phyloP scores from a whole-genome alignment of 2,797 vertebrate species.

The Octomys mimax region DNA sequence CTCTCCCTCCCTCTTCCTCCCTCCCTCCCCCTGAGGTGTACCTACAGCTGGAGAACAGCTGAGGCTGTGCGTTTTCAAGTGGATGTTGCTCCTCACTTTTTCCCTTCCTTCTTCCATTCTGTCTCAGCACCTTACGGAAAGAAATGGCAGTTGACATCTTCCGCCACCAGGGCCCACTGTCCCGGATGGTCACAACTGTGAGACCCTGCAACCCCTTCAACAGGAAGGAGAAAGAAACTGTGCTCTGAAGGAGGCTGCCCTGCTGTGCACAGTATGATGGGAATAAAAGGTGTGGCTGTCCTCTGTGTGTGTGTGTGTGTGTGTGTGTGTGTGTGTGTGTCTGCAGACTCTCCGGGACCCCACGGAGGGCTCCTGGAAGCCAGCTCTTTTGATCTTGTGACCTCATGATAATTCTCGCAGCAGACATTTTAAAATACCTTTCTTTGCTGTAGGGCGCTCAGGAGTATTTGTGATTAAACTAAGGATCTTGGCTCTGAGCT shows the following conservation, averaged over 20 bases:
- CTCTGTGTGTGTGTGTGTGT: not conserved
- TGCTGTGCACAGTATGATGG: accelerated
- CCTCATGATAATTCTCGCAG: not conserved
- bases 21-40: not conserved
- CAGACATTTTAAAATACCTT: not conserved
- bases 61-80: not conserved
- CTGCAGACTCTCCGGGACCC: no score
- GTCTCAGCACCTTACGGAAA: constrained; percentile 80
- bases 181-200: constrained; percentile 86
- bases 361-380: not conserved
- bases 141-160: constrained; percentile 26
- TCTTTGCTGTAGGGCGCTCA: no score
- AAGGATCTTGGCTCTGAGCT: not conserved
- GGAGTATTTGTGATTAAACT: not conserved
- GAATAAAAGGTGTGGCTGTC: not conserved
- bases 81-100: not conserved
- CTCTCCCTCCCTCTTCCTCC: no score
- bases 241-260: constrained; percentile 50
- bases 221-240: constrained; percentile 70
- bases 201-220: constrained; percentile 89
- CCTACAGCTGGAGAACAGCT: no score
- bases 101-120: not conserved
- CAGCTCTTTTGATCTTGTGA: not conserved
- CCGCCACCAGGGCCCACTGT: constrained; percentile 85
- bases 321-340: not conserved